Conservation (phyloP, 2,113 vertebrate species). For the Tenrec ecaudatus region DNA sequence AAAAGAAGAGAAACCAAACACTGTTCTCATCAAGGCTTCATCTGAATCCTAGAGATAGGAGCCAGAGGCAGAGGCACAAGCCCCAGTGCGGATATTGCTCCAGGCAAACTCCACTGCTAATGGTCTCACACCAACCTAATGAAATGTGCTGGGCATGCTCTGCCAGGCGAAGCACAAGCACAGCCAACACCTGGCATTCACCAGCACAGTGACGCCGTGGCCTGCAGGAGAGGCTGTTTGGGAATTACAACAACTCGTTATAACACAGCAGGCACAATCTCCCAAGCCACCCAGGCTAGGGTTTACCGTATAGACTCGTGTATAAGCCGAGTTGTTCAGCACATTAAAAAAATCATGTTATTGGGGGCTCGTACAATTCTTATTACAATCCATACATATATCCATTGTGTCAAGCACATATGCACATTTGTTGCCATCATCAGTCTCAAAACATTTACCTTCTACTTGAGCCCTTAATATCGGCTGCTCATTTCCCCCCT, state of each 20-base stretch:
- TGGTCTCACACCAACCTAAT: not conserved
- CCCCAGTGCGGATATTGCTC: not conserved
- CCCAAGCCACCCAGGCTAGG: not conserved
- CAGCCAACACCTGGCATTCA: not conserved
- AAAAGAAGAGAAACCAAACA: constrained; percentile 26
- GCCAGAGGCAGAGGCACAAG: constrained; percentile 46
- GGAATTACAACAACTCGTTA: not conserved
- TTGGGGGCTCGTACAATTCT: no score
- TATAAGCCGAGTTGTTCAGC: no score
- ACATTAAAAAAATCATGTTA: no score
- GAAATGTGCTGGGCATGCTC: not conserved
- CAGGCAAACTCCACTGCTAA: constrained; percentile 33
- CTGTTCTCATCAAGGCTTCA: constrained; percentile 52
- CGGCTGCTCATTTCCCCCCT: no score
- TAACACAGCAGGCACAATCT: not conserved
- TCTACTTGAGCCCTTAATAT: no score
- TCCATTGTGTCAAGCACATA: no score
- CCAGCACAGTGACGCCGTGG: not conserved
- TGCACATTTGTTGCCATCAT: no score
- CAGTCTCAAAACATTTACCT: no score
- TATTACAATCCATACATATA: no score
- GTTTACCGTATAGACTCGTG: not conserved
- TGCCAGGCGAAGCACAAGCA: not conserved
- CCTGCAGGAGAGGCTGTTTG: not conserved
- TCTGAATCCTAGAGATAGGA: not conserved